A percentile compares a stretch with the other conserved stretches of the same genome.
Evolutionary conservation across 2,888 invertebrate species (phyloP).

Genomic region (Cancer borealis): DNA sequence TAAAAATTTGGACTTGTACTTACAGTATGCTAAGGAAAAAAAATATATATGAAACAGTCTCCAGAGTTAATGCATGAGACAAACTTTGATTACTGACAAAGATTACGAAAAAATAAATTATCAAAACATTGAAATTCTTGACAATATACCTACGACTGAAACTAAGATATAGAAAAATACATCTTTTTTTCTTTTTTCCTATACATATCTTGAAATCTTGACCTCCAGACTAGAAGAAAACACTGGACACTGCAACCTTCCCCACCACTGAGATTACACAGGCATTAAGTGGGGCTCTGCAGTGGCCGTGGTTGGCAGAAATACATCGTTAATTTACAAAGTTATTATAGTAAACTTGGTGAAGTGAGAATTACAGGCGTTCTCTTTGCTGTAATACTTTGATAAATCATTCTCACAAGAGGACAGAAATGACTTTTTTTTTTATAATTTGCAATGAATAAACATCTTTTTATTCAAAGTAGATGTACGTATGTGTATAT

Average conservation of each 20-base stretch:
- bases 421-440: background rate
- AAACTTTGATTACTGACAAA: conserved; percentile 34
- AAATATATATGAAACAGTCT: background rate
- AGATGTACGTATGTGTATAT: conserved; percentile 44
- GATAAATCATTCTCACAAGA: background rate
- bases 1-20: conserved; percentile 26
- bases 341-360: background rate
- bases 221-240: conserved; percentile 45
- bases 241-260: background rate
- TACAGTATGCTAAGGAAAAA: background rate
- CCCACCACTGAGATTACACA: background rate
- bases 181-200: background rate
- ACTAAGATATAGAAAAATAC: conserved; percentile 43
- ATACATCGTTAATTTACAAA: background rate
- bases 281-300: background rate
- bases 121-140: conserved; percentile 23
- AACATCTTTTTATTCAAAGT: background rate
- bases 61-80: conserved; percentile 24
- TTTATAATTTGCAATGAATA: background rate
- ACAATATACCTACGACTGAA: conserved; percentile 27
- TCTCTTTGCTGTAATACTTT: background rate
- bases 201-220: conserved; percentile 33
- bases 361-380: background rate
- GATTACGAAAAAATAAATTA: conserved; percentile 24
- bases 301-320: conserved; percentile 12